These are phyloP conservation scores for Gorsachius magnificus DNA, from an alignment of 2,797 vertebrate genomes.

Conservation along the genomic window DNA sequence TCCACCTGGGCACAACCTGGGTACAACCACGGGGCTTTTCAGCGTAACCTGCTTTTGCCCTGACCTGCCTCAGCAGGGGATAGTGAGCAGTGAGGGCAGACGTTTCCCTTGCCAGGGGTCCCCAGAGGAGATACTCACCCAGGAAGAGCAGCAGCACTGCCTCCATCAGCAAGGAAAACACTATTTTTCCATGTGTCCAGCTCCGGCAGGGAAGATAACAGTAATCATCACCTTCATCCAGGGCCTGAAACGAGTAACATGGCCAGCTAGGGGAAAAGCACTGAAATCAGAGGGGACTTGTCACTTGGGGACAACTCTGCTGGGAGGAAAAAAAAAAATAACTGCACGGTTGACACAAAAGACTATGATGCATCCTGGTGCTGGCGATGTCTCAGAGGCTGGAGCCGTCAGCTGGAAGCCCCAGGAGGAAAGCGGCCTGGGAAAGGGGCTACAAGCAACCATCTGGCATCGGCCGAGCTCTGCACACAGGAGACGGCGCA, in stretches of 20 bases:
- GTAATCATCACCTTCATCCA: neutral
- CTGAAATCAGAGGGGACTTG: neutral
- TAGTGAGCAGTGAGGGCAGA: accelerated
- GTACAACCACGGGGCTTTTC: accelerated
- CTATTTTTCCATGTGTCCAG: neutral
- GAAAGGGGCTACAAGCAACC: neutral
- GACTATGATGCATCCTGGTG: neutral
- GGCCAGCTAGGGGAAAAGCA: neutral
- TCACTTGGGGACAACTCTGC: neutral
- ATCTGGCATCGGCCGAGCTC: accelerated
- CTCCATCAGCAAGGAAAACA: neutral
- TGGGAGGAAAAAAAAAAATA: neutral
- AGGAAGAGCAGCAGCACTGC: neutral
- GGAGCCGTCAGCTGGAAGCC: accelerated
- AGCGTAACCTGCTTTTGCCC: neutral
- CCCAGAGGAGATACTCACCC: neutral
- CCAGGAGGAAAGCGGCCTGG: neutral
- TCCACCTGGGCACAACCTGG: accelerated
- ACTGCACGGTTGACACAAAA: neutral
- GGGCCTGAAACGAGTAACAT: neutral
- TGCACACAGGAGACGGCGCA: accelerated
- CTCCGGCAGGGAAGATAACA: neutral
- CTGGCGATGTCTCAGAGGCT: neutral
- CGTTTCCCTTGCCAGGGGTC: neutral
- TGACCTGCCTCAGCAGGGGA: neutral